Percentiles rank a stretch among this genome's conserved stretches.
phyloP scores from a whole-genome alignment of 2,797 vertebrate species.

The Chelon labrosus region DNA sequence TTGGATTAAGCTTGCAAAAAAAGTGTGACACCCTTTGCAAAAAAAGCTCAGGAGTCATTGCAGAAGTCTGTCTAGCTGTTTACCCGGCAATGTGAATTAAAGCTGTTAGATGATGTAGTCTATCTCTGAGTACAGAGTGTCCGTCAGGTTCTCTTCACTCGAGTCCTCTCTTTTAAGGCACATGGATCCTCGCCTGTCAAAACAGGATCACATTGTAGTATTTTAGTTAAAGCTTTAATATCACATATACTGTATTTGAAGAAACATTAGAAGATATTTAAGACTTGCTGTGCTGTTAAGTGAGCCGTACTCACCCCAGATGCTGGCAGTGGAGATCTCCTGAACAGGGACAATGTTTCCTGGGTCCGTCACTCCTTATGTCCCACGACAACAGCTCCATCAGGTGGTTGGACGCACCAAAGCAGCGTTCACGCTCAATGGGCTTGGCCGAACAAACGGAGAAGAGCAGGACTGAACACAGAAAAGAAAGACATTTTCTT shows the following conservation, averaged over 20 bases:
- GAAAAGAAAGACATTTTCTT: background rate
- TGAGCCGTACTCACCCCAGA: conserved; percentile 83
- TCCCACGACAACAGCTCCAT: conserved; percentile 92
- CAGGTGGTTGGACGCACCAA: conserved; percentile 86
- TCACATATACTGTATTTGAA: too few species aligned
- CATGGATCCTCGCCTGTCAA: conserved; percentile 82
- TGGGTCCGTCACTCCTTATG: conserved; percentile 83
- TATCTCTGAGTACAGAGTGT: conserved; percentile 83
- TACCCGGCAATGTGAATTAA: background rate
- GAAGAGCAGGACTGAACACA: conserved; percentile 87
- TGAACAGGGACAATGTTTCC: conserved; percentile 91
- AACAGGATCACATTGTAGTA: background rate
- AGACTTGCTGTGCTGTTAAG: background rate
- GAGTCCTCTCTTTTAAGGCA: conserved; percentile 81
- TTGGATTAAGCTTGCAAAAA: conserved; percentile 50
- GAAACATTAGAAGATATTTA: too few species aligned
- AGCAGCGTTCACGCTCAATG: conserved; percentile 89
- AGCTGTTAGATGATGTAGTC: conserved; percentile 83
- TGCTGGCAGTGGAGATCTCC: conserved; percentile 91
- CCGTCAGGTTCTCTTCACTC: conserved; percentile 82
- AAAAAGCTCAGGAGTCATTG: conserved; percentile 25
- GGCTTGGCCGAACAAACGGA: conserved; percentile 92
- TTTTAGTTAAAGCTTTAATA: background rate
- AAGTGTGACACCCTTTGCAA: conserved; percentile 22
- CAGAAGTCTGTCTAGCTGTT: conserved; percentile 28